phyloP scores from a whole-genome alignment of 2,113 vertebrate genomes.

The Amblyornis subalaris region DNA sequence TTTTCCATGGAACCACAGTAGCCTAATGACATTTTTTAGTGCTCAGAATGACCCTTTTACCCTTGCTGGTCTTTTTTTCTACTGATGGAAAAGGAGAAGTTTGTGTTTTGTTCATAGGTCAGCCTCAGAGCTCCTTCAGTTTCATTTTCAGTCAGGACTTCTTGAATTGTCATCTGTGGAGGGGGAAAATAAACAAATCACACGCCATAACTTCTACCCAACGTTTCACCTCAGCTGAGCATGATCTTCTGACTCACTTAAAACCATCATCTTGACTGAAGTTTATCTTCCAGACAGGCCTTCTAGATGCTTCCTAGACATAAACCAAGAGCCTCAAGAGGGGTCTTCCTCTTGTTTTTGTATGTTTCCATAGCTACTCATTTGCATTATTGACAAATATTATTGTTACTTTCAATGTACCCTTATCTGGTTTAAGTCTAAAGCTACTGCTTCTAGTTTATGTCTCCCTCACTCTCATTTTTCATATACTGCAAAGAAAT shows the following conservation, averaged over 20 bases:
- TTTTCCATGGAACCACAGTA: neutral
- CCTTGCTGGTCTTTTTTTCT: conserved; percentile 69
- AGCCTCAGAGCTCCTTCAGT: conserved; percentile 71
- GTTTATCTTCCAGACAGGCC: neutral
- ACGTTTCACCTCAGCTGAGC: neutral
- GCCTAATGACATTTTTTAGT: neutral
- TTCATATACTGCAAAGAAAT: neutral
- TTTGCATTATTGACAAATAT: neutral
- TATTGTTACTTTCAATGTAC: neutral
- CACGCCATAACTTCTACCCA: neutral
- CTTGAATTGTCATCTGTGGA: conserved; percentile 31
- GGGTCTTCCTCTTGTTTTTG: neutral
- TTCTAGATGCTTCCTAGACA: neutral
- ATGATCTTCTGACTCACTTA: neutral
- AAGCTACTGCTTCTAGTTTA: neutral
- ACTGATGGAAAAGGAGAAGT: conserved; percentile 70
- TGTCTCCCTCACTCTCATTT: neutral
- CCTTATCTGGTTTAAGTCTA: neutral
- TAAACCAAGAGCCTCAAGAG: neutral
- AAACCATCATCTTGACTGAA: neutral
- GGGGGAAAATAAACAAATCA: neutral
- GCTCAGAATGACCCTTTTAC: conserved; percentile 56
- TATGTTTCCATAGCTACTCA: neutral
- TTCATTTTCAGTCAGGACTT: conserved; percentile 68
- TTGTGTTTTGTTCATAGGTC: conserved; percentile 69